Base-by-base conservation (phyloP, 2,797 vertebrate genomes). In the Schizopygopsis pylzovi region DNA sequence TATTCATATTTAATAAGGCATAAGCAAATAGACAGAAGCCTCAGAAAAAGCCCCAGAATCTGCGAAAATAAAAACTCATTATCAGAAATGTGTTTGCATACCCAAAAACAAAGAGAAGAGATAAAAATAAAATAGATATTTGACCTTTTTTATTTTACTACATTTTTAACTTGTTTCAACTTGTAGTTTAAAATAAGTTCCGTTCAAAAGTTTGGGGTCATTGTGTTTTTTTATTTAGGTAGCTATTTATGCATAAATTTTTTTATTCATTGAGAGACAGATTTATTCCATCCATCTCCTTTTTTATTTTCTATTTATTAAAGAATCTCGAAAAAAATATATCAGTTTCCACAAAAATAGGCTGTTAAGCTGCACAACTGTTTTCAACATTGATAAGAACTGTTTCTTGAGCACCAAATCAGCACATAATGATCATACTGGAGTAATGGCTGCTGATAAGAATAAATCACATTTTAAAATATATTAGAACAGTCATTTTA, bases 1-100 rank as follows among this genome's bases (percentile, higher is more conserved):
- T 63, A 59, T 73, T 72, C 77, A 15, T 43, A 85, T 85, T 85
- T 80, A 80, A 79, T 85, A 61, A 80, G 68, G 25, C 22, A 22
- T 47, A 25, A 61, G 77, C 68, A 85, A 85, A 85, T 39, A 85
- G 65, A 47, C 18, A 20, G 43, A 39, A 78, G 33, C 33, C 61
- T 33, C 20, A 39, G 45, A 52, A 67, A 28, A 39, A 78, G 33
- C 33, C 61, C 45, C 20, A 39, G 45, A 52, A 67, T 67, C 28
- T 37, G n/a, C 22, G 20, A 85, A 83, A 84, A 39, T 28, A 45
- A 71, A 56, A 70, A 59, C 45, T 85, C 67, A 85, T 70, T 41
- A 41, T 41, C 18, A 49, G 49, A 78, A 68, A 79, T 43, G 7
- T 70, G 39, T 70, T 79, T 84, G 65, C 37, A 52, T 28, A 75